Base-by-base conservation (phyloP, 64 coral and sea anemone species). In the Porites australiensis region DNA sequence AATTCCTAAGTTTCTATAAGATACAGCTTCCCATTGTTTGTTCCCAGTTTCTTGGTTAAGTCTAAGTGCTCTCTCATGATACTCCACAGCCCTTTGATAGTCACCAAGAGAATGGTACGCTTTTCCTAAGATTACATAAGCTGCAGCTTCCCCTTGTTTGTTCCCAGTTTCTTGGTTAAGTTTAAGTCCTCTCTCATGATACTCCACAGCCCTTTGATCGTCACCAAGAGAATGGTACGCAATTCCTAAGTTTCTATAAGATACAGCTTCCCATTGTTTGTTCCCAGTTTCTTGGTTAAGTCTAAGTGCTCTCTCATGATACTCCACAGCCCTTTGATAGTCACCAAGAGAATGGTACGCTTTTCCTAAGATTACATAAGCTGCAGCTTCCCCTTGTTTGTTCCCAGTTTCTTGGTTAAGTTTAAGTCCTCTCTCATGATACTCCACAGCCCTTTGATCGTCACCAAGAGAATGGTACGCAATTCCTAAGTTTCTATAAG, bases 401-500 rank as follows among this genome's bases (percentile, higher is more conserved):
- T 58, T 18, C 18, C 77, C 77, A 55, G 57, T 80, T 16, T 80
- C 50, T 52, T 50, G 13, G 12, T 18, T 54, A 13, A 80, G 51
- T 15, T 0, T 80, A 22, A 80, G 77, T 8, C 1, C 0, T 22
- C 57, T 80, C 57, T 80, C 77, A 83, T 45, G 21, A 44, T 27
- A 43, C 1, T 27, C 59, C 13, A 83, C 45, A 4, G 79, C 79
- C 62, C 44, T 45, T n/a, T 22, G 12, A 44, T 65, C 15, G 44
- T 83, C 79, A 61, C 58, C 37, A 43, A 65, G 6, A 5, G 55
- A 37, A 3, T 23, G 58, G 62, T 44, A 83, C 4, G 57, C 79
- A 60, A 64, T 16, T 83, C 79, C 79, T 20, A 83, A 62, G 52
- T 44, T 83, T 44, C 22, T 45, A 43, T 83, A 83, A 83, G 54